Evolutionary conservation across 2,888 invertebrate species (phyloP), one percentile per base, ranked within the genome.

Genomic region (Leistus spinibarbis): DNA sequence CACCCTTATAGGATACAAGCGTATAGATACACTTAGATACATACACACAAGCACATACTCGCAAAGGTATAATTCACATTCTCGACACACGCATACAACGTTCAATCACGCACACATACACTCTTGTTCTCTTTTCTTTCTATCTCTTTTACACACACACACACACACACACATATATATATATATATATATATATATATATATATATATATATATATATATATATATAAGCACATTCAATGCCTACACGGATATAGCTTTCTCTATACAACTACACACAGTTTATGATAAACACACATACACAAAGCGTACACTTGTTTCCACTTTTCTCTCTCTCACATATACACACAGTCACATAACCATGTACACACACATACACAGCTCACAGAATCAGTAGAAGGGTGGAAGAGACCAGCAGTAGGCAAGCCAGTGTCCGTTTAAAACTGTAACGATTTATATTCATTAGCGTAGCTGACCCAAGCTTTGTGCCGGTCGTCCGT

Each of bases 391-490:
- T n/a, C 3, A 40, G 40, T 10, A 13, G 40, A 40, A 40, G 40
- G 13, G 40, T 10, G 40, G 13, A 40, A 40, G 40, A 40, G 40
- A 40, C 40, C 13, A 40, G 7, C 40, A 40, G 40, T 7, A 40
- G 40, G 40, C 40, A 40, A 40, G 40, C 40, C 40, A 40, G 20
- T 22, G 60, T 60, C 17, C 60, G 60, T 22, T 60, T 60, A 60
- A 60, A 60, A 60, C 60, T 60, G 60, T 60, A 20, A 60, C 60
- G 60, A 60, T 60, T 60, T 60, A 60, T 60, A 60, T 60, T 60
- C 60, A 60, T 60, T 60, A 60, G 60, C 17, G 60, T 22, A 60
- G 60, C 60, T 60, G 60, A 60, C 60, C 60, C 60, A 60, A 22
- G 60, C 60, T 60, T 60, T 60, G 22, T 22, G 60, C 60, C 13